Percentiles rank a stretch among this genome's conserved stretches.
Conservation (phyloP, 2,797 vertebrate species). For the Cryptoblepharus egeriae region DNA sequence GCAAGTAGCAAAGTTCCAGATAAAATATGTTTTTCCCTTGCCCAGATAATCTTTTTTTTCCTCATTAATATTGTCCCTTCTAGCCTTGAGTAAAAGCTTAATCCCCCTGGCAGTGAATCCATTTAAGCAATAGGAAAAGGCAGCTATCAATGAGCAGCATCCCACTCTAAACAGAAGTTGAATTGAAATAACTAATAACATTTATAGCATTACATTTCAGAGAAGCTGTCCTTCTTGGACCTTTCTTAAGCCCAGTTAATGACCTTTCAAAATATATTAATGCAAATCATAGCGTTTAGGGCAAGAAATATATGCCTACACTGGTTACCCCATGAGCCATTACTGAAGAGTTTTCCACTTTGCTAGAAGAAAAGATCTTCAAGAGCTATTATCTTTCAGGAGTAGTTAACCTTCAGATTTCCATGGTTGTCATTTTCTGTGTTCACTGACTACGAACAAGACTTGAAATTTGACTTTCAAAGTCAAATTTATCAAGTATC, state of each 20-base stretch:
- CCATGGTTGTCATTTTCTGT: not conserved
- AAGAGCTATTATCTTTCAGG: not conserved
- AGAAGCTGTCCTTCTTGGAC: not conserved
- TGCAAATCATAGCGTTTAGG: not conserved
- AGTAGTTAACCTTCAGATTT: not conserved
- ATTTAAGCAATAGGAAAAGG: not conserved
- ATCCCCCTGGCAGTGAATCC: not conserved
- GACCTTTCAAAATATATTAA: not conserved
- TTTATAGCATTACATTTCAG: not conserved
- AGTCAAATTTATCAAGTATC: not conserved
- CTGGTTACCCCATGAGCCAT: not conserved
- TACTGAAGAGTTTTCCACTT: conserved; percentile 9
- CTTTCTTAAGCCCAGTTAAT: not conserved
- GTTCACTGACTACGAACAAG: not conserved
- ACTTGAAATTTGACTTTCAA: not conserved
- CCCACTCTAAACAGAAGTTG: not conserved
- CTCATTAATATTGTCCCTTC: not conserved
- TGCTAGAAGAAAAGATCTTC: not conserved
- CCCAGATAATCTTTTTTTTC: not conserved
- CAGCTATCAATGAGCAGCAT: not conserved
- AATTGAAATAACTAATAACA: conserved; percentile 10
- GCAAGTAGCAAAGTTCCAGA: not conserved
- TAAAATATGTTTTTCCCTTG: not conserved
- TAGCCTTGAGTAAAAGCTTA: not conserved
- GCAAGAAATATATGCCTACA: not conserved